Base-by-base conservation (phyloP, 2,113 vertebrate species). In the Hassar affinis region DNA sequence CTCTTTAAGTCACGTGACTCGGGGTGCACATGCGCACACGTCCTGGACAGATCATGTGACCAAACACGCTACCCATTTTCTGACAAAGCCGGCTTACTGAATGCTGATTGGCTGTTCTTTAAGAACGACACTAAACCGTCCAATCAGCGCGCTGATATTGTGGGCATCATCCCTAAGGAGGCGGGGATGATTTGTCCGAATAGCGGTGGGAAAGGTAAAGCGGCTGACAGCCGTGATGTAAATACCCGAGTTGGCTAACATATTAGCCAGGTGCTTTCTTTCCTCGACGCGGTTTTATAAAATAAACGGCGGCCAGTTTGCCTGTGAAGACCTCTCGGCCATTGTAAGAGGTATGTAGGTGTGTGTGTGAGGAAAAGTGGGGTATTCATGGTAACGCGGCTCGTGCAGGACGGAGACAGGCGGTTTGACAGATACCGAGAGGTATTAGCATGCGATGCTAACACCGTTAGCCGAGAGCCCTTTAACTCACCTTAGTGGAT, bases 321-420 rank as follows among this genome's bases (percentile, higher is more conserved):
- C 33, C 5, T 25, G 38, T 25, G 30, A 45, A 42, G n/a, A 33
- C 6, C 8, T 30, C 3, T 14, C 1, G 45, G 7, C 12, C n/a
- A 25, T n/a, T 68, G 61, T 49, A 62, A 84, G 76, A 84, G 83
- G 83, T 84, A 72, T 22, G 83, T 71, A 49, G 33, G 51, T 49
- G 75, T 68, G 33, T 47, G n/a, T 49, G 15, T 25, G 30, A n/a
- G 15, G n/a, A 49, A 33, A 33, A 35, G 6, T 57, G 15, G 1
- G 7, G 3, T n/a, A 49, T 9, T 15, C 15, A 12, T 84, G 7
- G 5, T 10, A 4, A 42, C 14, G 10, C 22, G 51, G 30, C 17
- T 35, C 49, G 54, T 35, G 61, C 25, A 15, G 42, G 20, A 18
- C 8, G 12, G 6, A 82, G 15, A 59, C 17, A 33, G 78, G 17